phyloP scores from a whole-genome alignment of 2,888 invertebrate species.

The Subacronicta megacephala region DNA sequence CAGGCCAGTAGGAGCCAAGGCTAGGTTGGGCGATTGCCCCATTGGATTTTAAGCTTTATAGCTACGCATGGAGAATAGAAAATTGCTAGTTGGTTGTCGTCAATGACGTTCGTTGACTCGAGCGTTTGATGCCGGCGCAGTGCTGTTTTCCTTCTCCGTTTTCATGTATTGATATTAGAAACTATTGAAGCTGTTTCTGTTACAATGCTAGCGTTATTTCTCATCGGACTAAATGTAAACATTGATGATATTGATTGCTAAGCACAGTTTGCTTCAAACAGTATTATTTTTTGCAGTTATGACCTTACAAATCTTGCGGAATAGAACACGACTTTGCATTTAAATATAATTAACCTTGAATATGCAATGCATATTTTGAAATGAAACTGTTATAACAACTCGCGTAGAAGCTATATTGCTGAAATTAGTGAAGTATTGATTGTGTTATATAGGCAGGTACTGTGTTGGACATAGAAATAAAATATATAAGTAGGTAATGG shows the following conservation, averaged over 20 bases:
- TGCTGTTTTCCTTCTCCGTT: conserved; percentile 89
- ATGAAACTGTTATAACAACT: conserved; percentile 28
- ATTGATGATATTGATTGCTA: conserved; percentile 2
- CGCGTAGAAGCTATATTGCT: conserved; percentile 19
- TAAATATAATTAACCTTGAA: conserved; percentile 54
- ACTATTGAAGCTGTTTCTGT: conserved; percentile 78
- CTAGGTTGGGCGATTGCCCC: conserved; percentile 76
- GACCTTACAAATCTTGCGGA: conserved; percentile 48
- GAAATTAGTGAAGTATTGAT: conserved; percentile 38
- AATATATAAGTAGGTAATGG: too few relatives aligned
- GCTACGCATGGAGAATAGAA: conserved; percentile 53
- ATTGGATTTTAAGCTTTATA: conserved; percentile 69
- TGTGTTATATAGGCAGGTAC: not conserved
- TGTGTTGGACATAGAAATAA: too few relatives aligned
- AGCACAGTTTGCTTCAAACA: not conserved
- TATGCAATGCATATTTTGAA: conserved; percentile 46
- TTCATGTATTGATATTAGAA: conserved; percentile 89
- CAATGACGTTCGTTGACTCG: conserved; percentile 90
- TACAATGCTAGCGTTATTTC: conserved; percentile 59
- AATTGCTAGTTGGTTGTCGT: conserved; percentile 64
- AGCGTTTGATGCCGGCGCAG: conserved; percentile 87
- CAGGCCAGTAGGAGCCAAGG: conserved; percentile 89
- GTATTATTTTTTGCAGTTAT: conserved; percentile 23
- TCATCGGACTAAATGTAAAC: conserved; percentile 23
- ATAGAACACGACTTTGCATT: conserved; percentile 41